Evolutionary conservation across 1,140 invertebrate genomes (phyloP).

Genomic region (Drosophila sulfurigaster): DNA sequence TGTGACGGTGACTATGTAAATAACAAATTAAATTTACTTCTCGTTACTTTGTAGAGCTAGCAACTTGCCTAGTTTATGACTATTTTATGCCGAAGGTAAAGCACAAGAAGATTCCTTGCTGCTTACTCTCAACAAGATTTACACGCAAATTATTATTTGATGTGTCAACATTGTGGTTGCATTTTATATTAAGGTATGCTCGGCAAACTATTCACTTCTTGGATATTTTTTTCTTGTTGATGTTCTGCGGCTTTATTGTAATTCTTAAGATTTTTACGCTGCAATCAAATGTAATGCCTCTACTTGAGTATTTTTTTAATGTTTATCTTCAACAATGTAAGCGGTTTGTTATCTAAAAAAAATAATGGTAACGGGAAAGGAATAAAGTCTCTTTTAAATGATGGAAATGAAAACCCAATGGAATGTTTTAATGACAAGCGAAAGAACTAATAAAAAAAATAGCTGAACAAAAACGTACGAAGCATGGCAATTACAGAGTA

Average conservation of each 20-base stretch:
- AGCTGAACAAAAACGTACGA: too few relatives aligned
- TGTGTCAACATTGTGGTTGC: constrained; percentile 8
- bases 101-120: not conserved
- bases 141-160: constrained; percentile 8
- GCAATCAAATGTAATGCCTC: constrained; percentile 1
- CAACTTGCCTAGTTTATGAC: constrained; percentile 7
- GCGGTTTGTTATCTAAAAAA: not conserved
- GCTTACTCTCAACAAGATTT: not conserved
- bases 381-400: not conserved
- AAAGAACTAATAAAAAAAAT: not conserved
- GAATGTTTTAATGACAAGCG: constrained; percentile 4
- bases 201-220: not conserved
- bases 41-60: constrained; percentile 3
- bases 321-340: constrained; percentile 1
- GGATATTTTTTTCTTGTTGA: not conserved
- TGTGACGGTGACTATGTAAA: constrained; percentile 6
- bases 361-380: not conserved
- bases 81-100: constrained; percentile 10
- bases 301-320: not conserved
- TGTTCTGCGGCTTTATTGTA: not conserved
- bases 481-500: not conserved
- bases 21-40: constrained; percentile 9
- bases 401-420: constrained; percentile 10
- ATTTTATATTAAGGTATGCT: constrained; percentile 3
- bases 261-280: not conserved